Percentiles rank a stretch among this genome's conserved stretches.
phyloP scores from a whole-genome alignment of 2,113 vertebrate species.

The Leptocoma aspasia region DNA sequence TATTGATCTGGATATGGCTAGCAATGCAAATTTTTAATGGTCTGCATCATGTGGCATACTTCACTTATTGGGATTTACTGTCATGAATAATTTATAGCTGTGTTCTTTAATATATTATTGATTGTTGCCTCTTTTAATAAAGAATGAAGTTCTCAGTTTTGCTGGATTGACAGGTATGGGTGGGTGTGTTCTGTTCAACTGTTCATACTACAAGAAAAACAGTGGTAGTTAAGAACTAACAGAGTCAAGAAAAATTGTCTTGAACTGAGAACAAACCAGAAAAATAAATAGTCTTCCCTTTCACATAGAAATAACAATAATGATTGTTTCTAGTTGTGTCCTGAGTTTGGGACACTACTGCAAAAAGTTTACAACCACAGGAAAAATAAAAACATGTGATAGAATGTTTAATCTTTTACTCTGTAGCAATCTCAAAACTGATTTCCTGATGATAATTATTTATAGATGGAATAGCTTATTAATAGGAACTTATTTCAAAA shows the following conservation, averaged over 20 bases:
- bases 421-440: background rate
- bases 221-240: background rate
- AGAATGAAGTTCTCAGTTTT: background rate
- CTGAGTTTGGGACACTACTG: background rate
- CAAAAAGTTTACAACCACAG: background rate
- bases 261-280: background rate
- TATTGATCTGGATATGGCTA: conserved; percentile 30
- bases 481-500: background rate
- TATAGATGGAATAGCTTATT: background rate
- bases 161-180: background rate
- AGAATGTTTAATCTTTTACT: background rate
- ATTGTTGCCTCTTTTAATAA: background rate
- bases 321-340: background rate
- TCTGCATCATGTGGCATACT: background rate
- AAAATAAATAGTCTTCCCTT: background rate
- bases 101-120: conserved; percentile 8
- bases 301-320: background rate
- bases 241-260: background rate
- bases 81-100: conserved; percentile 43
- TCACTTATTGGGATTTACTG: conserved; percentile 14
- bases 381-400: background rate
- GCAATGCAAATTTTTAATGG: conserved; percentile 21
- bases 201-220: background rate
- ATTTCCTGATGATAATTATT: background rate
- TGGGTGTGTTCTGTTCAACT: background rate